These are phyloP conservation scores for Plebejus anna DNA, from an alignment of 2,888 invertebrate genomes.

Conservation along the genomic window DNA sequence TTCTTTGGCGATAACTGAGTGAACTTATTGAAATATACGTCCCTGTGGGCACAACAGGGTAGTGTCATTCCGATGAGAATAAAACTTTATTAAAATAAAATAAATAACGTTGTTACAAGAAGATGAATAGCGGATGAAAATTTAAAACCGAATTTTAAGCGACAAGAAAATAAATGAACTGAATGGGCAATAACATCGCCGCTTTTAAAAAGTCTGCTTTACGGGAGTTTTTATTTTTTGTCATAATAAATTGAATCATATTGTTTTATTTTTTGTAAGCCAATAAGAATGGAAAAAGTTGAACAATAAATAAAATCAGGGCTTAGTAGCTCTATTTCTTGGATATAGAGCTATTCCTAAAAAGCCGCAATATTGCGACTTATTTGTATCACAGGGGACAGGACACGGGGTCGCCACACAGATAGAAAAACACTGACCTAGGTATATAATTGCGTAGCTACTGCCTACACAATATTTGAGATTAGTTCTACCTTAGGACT, in stretches of 20 bases:
- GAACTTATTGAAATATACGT: slow-evolving; percentile 75
- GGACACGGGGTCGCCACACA: no score
- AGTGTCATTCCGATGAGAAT: slow-evolving; percentile 48
- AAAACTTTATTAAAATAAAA: slow-evolving; percentile 36
- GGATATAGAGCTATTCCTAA: no score
- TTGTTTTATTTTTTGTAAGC: no score
- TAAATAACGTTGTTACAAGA: slow-evolving; percentile 9
- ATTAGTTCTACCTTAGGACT: no score
- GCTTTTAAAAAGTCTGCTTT: neutral
- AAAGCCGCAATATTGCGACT: no score
- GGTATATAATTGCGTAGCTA: no score
- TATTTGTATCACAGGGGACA: no score
- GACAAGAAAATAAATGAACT: slow-evolving; percentile 22
- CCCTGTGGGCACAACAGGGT: slow-evolving; percentile 63
- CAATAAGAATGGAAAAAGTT: neutral
- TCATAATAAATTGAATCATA: neutral
- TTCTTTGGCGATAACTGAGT: slow-evolving; percentile 51
- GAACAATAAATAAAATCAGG: no score
- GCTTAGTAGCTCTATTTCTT: no score
- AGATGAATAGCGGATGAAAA: slow-evolving; percentile 16
- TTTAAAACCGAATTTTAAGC: neutral
- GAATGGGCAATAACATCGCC: neutral
- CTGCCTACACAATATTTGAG: no score
- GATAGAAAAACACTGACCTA: no score
- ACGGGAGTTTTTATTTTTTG: neutral